Evolutionary conservation across 1,140 invertebrate genomes (phyloP), one percentile per base, ranked within the genome.

Genomic region (Gonatopus flavifemur): DNA sequence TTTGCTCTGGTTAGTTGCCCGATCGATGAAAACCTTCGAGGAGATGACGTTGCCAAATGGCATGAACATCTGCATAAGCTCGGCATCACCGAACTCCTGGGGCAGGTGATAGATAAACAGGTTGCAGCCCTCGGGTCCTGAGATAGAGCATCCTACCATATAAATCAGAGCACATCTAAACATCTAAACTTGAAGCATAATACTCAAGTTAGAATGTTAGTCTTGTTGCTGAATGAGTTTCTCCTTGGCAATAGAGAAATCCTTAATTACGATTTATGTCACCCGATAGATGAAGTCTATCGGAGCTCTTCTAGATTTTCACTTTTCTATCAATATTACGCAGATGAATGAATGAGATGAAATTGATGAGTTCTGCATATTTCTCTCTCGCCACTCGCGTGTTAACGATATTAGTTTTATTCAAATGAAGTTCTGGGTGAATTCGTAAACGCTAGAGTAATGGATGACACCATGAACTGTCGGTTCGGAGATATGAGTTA

Each of bases 41-140:
- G 93, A 97, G 81, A 99, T 98, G 68, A 99, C 95, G 78, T 96
- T 97, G 60, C 97, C 97, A 78, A 99, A 99, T 36, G 96, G 95
- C 65, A 97, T 84, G 81, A 99, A 99, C 95, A 99, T 98, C 83
- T 98, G 95, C 87, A 97, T 98, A 67, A 99, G 87, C 78, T 99
- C 97, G 41, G 88, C 87, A 76, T 99, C 97, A 18, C 96, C 96
- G 76, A 98, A 99, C 81, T 99, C 97, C 81, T 98, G 96, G 45
- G 97, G 97, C 79, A 99, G 87, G 82, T 99, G 97, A 83, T 99
- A 99, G 80, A 99, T 99, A 86, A 99, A 99, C 55, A 99, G 86
- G 81, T 99, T 99, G 84, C 96, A 99, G 73, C 97, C 97, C 82
- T 99, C 97, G 57, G 97, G 97, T 74, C 96, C 96, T 72, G 90